These are phyloP conservation scores for Porites australiensis DNA, from an alignment of 64 coral and sea anemone species.

Conservation along the genomic window DNA sequence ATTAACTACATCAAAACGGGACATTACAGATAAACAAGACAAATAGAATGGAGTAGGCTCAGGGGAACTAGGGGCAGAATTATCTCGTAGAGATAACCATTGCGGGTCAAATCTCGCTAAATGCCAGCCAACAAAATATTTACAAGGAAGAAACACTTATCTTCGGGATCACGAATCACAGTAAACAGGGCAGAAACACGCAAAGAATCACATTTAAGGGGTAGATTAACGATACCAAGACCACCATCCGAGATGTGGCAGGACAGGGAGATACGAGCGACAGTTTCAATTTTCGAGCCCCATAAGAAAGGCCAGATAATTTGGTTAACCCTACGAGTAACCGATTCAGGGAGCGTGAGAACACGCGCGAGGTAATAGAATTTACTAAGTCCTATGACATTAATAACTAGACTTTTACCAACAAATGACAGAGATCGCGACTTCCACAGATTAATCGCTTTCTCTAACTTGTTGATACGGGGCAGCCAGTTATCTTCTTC, in stretches of 20 bases:
- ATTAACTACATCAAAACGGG: too few relatives aligned
- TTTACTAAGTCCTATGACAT: background rate
- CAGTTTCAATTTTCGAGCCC: slow-evolving; percentile 4
- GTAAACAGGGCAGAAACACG: background rate
- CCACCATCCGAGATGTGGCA: background rate
- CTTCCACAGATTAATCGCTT: background rate
- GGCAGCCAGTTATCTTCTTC: background rate
- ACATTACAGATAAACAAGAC: too few relatives aligned
- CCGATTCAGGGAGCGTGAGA: background rate
- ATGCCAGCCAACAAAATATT: background rate
- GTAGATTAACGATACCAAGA: background rate
- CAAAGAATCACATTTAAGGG: background rate
- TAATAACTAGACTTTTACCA: background rate
- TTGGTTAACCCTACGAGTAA: background rate
- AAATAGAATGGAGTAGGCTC: background rate
- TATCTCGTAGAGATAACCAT: background rate
- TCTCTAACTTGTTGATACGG: background rate
- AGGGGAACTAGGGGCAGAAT: background rate
- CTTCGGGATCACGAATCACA: background rate
- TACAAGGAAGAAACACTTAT: background rate
- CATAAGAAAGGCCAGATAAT: background rate
- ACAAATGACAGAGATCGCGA: background rate
- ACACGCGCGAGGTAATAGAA: background rate
- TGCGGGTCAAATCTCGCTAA: background rate
- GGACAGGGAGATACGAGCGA: background rate